phyloP scores from a whole-genome alignment of 2,888 invertebrate genomes.

The Drosophila ochracea region DNA sequence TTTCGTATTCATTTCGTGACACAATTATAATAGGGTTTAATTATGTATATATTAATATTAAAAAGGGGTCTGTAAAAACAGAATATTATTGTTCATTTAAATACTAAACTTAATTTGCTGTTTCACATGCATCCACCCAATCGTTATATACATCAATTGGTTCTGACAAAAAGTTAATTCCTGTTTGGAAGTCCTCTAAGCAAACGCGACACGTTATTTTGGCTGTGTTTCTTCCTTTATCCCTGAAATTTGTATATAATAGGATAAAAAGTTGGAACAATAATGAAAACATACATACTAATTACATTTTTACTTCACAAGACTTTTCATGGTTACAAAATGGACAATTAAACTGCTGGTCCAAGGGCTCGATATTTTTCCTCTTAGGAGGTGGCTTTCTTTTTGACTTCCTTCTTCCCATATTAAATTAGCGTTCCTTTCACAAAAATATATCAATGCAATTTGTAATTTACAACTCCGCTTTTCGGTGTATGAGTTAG shows the following conservation, averaged over 20 bases:
- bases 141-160: conserved; percentile 99
- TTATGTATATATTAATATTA: not conserved
- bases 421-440: conserved; percentile 83
- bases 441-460: not conserved
- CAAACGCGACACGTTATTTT: conserved; percentile 98
- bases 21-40: not conserved
- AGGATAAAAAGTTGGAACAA: not conserved
- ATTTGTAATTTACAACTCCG: not conserved
- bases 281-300: conserved; percentile 49
- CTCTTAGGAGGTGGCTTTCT: conserved; percentile 98
- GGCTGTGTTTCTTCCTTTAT: conserved; percentile 96
- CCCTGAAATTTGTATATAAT: conserved; percentile 87
- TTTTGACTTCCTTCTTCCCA: conserved; percentile 99
- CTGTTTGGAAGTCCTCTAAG: conserved; percentile 97
- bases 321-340: conserved; percentile 99
- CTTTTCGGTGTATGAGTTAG: not conserved
- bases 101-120: conserved; percentile 89
- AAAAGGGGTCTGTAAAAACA: not conserved
- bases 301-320: conserved; percentile 99
- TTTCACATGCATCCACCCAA: conserved; percentile 99
- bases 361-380: conserved; percentile 96
- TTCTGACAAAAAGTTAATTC: conserved; percentile 97
- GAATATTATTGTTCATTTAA: not conserved
- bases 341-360: conserved; percentile 98
- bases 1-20: not conserved